Base-by-base conservation (phyloP, 2,113 vertebrate species). In the Polypterus bichir region DNA sequence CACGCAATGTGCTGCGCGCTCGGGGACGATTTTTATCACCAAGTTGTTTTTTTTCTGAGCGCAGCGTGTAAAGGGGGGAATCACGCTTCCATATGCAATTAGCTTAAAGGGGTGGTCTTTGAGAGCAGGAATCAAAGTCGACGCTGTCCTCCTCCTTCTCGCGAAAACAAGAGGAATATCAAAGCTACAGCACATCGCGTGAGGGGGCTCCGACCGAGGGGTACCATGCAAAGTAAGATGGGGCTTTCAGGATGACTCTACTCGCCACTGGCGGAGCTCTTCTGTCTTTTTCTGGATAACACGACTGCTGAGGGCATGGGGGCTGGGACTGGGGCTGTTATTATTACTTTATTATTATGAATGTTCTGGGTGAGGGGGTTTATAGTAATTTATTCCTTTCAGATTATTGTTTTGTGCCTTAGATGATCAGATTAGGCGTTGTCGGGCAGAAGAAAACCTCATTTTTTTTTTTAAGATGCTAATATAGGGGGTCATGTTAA, bases 151-250 rank as follows among this genome's bases (percentile, higher is more conserved):
- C 49, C 59, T 48, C 48, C 9, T n/a, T 11, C 51, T 54, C 9
- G 27, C 5, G 7, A 27, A 27, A 27, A 27, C 27, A 54, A 9
- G 46, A 52, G 5, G 9, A 49, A 46, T 7, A 46, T 46, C 4
- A n/a, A n/a, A 7, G 44, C 44, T 44, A 46, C 8, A 62, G 49
- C 48, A n/a, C 47, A 47, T 51, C 54, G 27, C n/a, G 11, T 45
- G 54, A 61, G 56, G 47, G 47, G 10, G 46, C 54, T 47, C 11
- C 9, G 48, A 27, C 54, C 49, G 44, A 49, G 44, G 56, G 49
- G 49, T 48, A 62, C 49, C 27, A 65, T 65, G 61, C 67, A 65
- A 62, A 65, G 67, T 69, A 65, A 69, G 64, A 60, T n/a, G n/a
- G 61, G 46, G 11, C 9, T 27, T 62, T 44, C 5, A 27, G 27